Percentiles rank a stretch among this genome's conserved stretches.
These are phyloP conservation scores for Lepidochrysops patricia DNA, from an alignment of 2,888 invertebrate species.

Conservation along the genomic window DNA sequence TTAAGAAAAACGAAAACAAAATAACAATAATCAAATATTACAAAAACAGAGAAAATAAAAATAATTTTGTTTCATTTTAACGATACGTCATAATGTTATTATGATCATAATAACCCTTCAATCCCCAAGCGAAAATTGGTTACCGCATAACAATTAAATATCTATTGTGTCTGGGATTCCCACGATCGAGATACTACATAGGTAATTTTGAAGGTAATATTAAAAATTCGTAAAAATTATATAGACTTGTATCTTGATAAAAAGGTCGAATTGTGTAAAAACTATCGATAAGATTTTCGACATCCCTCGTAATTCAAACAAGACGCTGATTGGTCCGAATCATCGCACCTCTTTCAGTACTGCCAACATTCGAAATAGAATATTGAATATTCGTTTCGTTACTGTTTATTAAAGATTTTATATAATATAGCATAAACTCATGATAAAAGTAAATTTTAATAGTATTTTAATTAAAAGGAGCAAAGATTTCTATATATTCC, in stretches of 20 bases:
- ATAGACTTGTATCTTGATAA: background rate
- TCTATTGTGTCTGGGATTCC: no score
- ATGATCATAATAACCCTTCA: no score
- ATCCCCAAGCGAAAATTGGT: no score
- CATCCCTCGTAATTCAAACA: conserved; percentile 26
- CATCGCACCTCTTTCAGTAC: conserved; percentile 34
- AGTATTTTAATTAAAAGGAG: background rate
- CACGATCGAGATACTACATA: no score
- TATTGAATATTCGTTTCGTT: conserved; percentile 21
- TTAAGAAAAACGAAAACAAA: no score
- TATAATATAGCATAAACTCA: background rate
- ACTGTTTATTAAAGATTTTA: conserved; percentile 15
- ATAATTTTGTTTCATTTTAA: no score
- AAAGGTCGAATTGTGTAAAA: background rate
- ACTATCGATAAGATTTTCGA: background rate
- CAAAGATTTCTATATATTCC: background rate
- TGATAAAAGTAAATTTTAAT: background rate
- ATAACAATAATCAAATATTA: no score
- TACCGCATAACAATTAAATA: no score
- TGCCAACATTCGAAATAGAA: conserved; percentile 38
- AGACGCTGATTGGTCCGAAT: conserved; percentile 43
- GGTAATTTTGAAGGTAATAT: no score
- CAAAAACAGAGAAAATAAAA: no score
- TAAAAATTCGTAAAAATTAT: no score
- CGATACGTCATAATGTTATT: no score